These are phyloP conservation scores for Salticus scenicus DNA, from an alignment of 2,888 invertebrate species.

Conservation along the genomic window DNA sequence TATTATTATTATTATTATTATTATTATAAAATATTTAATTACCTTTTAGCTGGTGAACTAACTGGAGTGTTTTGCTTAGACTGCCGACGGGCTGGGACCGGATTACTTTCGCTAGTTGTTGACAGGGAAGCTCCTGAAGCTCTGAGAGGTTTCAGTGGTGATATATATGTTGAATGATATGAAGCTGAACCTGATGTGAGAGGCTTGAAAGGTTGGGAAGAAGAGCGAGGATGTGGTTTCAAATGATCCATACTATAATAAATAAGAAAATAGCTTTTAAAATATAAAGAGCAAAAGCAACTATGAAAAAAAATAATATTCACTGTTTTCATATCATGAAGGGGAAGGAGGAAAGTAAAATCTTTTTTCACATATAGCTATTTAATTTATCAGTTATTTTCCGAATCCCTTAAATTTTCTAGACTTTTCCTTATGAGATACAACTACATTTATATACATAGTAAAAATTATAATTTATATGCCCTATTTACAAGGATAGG, in stretches of 20 bases:
- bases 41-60: constrained; percentile 57
- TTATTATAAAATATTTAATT: no score
- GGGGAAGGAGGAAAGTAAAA: neutral
- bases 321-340: neutral
- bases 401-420: no score
- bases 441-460: no score
- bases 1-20: no score
- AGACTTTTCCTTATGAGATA: no score
- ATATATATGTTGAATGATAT: constrained; percentile 67
- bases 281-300: neutral
- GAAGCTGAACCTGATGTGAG: constrained; percentile 40
- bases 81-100: constrained; percentile 24
- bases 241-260: constrained; percentile 55
- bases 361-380: no score
- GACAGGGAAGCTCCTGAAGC: constrained; percentile 15
- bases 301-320: neutral
- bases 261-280: neutral
- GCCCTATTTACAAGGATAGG: no score
- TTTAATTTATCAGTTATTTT: no score
- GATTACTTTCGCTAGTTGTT: neutral
- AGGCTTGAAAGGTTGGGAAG: constrained; percentile 70
- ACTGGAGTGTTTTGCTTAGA: constrained; percentile 18
- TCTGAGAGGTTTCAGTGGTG: constrained; percentile 70
- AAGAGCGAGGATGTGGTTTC: constrained; percentile 63
- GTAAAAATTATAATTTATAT: no score